These are phyloP conservation scores for Teleiodes luculella DNA, from an alignment of 2,888 invertebrate genomes.

Conservation along the genomic window DNA sequence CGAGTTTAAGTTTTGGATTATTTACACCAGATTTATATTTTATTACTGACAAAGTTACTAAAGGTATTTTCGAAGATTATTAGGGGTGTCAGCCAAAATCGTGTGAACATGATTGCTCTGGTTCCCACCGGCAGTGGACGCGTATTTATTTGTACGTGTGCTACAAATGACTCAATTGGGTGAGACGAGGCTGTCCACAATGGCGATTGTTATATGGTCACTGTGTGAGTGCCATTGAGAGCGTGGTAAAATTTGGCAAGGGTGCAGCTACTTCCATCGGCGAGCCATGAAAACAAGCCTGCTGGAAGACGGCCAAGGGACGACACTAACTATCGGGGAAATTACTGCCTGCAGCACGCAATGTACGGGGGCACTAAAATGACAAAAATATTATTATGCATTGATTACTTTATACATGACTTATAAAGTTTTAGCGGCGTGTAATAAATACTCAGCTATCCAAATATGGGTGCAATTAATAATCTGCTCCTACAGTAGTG, in stretches of 20 bases:
- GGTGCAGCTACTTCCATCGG: neutral
- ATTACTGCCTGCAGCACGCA: neutral
- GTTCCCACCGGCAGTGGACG: constrained; percentile 36
- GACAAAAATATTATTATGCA: no score
- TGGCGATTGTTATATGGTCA: constrained; percentile 28
- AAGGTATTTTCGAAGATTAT: no score
- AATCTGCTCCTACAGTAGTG: no score
- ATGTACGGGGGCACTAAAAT: neutral
- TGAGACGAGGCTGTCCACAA: constrained; percentile 30
- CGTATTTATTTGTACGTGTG: constrained; percentile 34
- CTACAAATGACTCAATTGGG: constrained; percentile 48
- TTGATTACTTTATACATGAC: no score
- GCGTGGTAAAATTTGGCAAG: constrained; percentile 15
- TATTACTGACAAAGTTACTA: no score
- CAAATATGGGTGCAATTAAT: no score
- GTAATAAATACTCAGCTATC: no score
- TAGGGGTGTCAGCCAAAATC: neutral
- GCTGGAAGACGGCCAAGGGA: neutral
- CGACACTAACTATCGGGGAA: neutral
- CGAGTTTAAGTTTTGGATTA: neutral
- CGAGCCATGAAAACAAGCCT: neutral
- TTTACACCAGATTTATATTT: no score
- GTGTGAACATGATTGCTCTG: neutral
- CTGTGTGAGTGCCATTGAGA: constrained; percentile 33
- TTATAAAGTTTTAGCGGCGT: no score